Evolutionary conservation across 2,797 vertebrate genomes (phyloP).

Genomic region (Melanogrammus aeglefinus): DNA sequence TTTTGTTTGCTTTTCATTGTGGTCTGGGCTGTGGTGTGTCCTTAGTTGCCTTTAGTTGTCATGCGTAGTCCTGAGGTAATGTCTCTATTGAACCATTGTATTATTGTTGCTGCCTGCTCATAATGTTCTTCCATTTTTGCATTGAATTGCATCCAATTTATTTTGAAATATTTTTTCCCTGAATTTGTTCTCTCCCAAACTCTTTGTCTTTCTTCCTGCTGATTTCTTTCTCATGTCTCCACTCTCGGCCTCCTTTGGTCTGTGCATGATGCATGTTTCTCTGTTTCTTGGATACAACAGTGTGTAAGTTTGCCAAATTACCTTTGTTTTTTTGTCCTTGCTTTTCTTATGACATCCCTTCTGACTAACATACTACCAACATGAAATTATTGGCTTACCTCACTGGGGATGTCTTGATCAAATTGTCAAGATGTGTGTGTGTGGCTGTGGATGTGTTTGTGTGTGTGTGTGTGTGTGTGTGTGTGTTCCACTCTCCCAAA

Average conservation of each 20-base stretch:
- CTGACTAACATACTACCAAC: slow-evolving; percentile 4
- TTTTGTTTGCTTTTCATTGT: slow-evolving; percentile 21
- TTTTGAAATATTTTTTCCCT: slow-evolving; percentile 47
- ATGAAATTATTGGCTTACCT: neutral
- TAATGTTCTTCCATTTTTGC: slow-evolving; percentile 27
- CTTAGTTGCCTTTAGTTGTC: neutral
- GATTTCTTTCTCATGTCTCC: slow-evolving; percentile 34
- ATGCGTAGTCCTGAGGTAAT: neutral
- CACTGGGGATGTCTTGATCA: neutral
- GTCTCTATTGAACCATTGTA: neutral
- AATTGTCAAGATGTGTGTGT: neutral
- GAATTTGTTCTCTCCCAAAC: slow-evolving; percentile 24
- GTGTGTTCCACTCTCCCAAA: neutral
- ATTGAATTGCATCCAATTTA: slow-evolving; percentile 35
- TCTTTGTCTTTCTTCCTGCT: slow-evolving; percentile 44
- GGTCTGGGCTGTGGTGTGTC: slow-evolving; percentile 1
- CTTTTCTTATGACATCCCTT: neutral
- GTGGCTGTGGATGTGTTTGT: neutral
- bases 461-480: neutral
- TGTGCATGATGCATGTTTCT: slow-evolving; percentile 70
- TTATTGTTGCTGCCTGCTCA: slow-evolving; percentile 29
- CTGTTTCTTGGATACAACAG: slow-evolving; percentile 75
- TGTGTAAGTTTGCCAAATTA: slow-evolving; percentile 80
- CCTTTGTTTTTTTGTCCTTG: slow-evolving; percentile 22
- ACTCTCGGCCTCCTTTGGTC: slow-evolving; percentile 41